A percentile compares a stretch with the other conserved stretches of the same genome.
Evolutionary conservation across 2,113 vertebrate species (phyloP).

Genomic region (Grammomys surdaster): DNA sequence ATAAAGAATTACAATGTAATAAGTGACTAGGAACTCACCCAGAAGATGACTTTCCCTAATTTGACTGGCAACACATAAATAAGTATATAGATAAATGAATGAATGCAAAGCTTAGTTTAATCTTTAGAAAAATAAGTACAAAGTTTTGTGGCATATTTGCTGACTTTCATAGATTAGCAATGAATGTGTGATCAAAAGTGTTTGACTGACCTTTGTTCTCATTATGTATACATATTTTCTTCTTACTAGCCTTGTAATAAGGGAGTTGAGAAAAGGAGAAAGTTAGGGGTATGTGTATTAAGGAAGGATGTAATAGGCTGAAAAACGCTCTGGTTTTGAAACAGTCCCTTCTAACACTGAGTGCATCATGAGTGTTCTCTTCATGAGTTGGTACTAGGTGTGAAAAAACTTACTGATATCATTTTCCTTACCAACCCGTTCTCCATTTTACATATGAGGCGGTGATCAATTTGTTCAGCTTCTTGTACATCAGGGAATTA

Average conservation of each 20-base stretch:
- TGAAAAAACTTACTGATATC: background rate
- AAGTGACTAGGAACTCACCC: background rate
- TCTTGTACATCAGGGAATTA: background rate
- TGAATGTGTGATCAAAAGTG: background rate
- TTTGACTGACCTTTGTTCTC: background rate
- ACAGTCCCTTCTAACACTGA: background rate
- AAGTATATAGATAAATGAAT: background rate
- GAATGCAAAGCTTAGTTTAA: constrained; percentile 33
- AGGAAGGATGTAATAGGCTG: background rate
- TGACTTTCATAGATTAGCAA: background rate
- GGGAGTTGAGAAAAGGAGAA: background rate
- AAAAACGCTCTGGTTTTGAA: background rate
- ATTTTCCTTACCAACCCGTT: background rate
- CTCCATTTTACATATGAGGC: background rate
- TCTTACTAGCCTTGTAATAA: background rate
- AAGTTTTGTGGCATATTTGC: background rate
- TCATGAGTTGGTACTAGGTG: background rate
- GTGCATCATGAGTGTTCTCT: background rate
- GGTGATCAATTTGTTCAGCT: background rate
- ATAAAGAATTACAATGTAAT: background rate
- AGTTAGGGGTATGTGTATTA: background rate
- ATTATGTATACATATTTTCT: background rate
- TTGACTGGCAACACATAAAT: background rate
- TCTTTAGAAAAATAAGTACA: background rate
- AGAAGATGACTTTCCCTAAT: constrained; percentile 9